Evolutionary conservation across 1,140 invertebrate species (phyloP), one percentile per base, ranked within the genome.

Genomic region (Sminthurinus signatus): DNA sequence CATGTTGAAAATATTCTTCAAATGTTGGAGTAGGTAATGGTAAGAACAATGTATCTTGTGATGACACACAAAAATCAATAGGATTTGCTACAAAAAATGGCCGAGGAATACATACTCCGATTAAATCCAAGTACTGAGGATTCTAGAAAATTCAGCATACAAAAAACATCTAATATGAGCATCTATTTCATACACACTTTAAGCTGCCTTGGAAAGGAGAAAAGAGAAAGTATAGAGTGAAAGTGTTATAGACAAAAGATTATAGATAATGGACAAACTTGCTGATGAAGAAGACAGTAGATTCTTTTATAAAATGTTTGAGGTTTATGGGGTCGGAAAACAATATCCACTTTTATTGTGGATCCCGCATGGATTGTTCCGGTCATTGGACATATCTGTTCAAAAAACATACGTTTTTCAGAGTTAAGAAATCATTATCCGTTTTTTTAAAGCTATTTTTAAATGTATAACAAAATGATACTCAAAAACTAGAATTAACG

Each of bases 271-370:
- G n/a, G n/a, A n/a, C n/a, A n/a, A 36, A 62, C 61, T 21, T 64
- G 62, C 2, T 64, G 62, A 19, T 64, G 62, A 12, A 64, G 19
- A 0, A 58, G 1, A n/a, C 62, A 64, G 21, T 28, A 27, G 14
- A 58, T 19, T 48, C 62, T 31, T 43, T 64, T 64, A 32, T 64
- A 64, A 39, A 50, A 64, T 1, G 27, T 31, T 42, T 64, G 62
- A 19, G 62, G 54, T 36, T 64, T 64, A 21, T 36, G 28, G 8
- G 62, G 62, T 50, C 42, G 36, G 44, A 64, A 64, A n/a, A 36
- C 14, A 36, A 58, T 29, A 21, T 57, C 54, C 17, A 64, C 14
- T n/a, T 23, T 21, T 14, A 36, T 19, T 0, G 19, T 50, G 36
- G 42, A 25, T 21, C 21, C 27, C n/a, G 62, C 23, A 25, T 2